Base-by-base conservation (phyloP, 2,888 invertebrate species). In the Conops quadrifasciatus region DNA sequence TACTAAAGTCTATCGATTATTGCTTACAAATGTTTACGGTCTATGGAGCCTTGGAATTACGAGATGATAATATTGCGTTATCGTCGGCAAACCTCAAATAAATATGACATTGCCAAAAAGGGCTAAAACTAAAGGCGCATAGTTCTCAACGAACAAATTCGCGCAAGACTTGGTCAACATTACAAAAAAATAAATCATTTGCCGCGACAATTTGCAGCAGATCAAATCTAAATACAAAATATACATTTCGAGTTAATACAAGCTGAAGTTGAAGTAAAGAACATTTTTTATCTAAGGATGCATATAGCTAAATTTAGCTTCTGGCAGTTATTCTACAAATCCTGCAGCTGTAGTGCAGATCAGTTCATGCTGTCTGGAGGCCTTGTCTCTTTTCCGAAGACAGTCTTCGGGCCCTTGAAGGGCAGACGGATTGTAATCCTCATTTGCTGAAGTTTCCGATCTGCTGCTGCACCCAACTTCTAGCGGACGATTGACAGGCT, bases 381-480 rank as follows among this genome's bases (percentile, higher is more conserved):
- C 36, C 9, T 36, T 36, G 36, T 36, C 36, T 7, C n/a, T n/a
- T n/a, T n/a, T n/a, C 36, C 36, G 9, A 36, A 9, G 36, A 36
- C 9, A 36, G 9, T 7, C 9, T 36, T 36, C 9, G 36, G 9
- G 36, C 5, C 4, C 9, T 36, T 36, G 36, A 36, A 36, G 4
- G 9, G 36, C 36, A 36, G 36, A 36, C 9, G 9, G 9, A 7
- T 36, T 36, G 36, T 36, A 36, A 28, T 47, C 43, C 64, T 80
- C 79, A 85, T 75, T 86, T 84, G 76, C 81, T 85, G 63, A 86
- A 86, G 76, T 86, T 85, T 74, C 85, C 84, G 68, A 86, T 85
- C 77, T 86, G 86, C 72, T 85, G 81, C 4, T 84, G 78, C n/a
- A 86, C 86, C 86, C 86, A 86, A 75, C 86, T 86, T 71, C 84